Evolutionary conservation across 2,797 vertebrate genomes (phyloP).

Genomic region (Bufotes viridis): DNA sequence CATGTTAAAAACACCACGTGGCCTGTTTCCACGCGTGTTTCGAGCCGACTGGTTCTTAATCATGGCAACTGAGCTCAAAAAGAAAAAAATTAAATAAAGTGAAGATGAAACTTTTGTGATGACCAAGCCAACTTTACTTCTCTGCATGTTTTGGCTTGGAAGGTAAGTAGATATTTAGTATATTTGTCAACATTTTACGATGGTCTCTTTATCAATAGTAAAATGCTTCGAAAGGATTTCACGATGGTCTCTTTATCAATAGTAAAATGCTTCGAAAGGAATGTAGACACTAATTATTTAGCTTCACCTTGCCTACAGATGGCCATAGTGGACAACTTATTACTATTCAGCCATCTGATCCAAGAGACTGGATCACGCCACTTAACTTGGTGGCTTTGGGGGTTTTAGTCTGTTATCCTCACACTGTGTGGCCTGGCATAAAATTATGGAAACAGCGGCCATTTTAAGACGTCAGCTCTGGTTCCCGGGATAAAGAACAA

Average conservation of each 20-base stretch:
- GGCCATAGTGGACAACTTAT: neutral
- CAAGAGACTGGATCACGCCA: neutral
- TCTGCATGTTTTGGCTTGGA: neutral
- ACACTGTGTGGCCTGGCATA: conserved; percentile 28
- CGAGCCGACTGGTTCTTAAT: too few relatives aligned
- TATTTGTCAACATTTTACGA: neutral
- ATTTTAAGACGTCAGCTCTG: neutral
- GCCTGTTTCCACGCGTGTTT: too few relatives aligned
- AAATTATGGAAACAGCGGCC: neutral
- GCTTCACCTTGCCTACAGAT: neutral
- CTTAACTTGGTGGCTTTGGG: neutral
- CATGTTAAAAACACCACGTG: too few relatives aligned
- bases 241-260: too few relatives aligned
- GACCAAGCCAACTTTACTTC: neutral
- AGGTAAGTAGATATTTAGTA: neutral
- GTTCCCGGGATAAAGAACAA: neutral
- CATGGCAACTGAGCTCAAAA: too few relatives aligned
- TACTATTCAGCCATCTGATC: neutral
- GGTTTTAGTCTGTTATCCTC: conserved; percentile 20
- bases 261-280: neutral
- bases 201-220: neutral
- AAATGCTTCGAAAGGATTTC: neutral
- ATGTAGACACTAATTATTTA: neutral
- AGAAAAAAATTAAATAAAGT: too few relatives aligned
- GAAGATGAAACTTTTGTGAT: neutral